Percentiles rank a stretch among this genome's conserved stretches.
Conservation (phyloP, 2,797 vertebrate genomes). For the Gadopsis marmoratus region DNA sequence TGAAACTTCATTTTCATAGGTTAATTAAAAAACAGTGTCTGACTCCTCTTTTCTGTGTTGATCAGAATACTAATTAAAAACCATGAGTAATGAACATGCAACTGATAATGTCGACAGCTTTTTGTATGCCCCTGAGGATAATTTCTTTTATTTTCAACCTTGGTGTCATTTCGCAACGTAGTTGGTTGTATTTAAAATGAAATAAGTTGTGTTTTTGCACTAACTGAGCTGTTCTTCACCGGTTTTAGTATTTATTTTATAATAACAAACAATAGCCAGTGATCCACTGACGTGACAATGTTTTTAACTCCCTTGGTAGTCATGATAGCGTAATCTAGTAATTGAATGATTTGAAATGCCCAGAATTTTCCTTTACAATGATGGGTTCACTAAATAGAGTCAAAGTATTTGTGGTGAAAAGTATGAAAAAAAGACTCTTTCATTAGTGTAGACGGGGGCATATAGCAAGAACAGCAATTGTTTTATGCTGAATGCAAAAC, state of each 20-base stretch:
- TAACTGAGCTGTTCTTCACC: background rate
- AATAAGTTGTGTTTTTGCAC: background rate
- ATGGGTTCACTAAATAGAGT: background rate
- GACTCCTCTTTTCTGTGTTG: slow-evolving; percentile 73
- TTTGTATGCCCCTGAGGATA: slow-evolving; percentile 31
- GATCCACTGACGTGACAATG: background rate
- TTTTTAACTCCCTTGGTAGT: background rate
- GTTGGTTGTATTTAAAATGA: slow-evolving; percentile 26
- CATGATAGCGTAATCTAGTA: background rate
- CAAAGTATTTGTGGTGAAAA: slow-evolving; percentile 1
- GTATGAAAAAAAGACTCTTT: slow-evolving; percentile 1
- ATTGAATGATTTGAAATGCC: background rate
- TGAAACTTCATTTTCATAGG: slow-evolving; percentile 84
- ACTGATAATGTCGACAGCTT: slow-evolving; percentile 64
- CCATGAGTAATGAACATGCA: slow-evolving; percentile 65
- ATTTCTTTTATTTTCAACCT: slow-evolving; percentile 34
- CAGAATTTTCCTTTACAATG: background rate
- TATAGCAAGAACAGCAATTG: slow-evolving; percentile 9
- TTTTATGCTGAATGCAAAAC: slow-evolving; percentile 17
- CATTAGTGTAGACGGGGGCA: slow-evolving; percentile 3
- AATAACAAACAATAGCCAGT: background rate
- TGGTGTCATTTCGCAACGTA: slow-evolving; percentile 31
- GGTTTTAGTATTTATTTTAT: background rate
- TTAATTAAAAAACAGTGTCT: slow-evolving; percentile 85
- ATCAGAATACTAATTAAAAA: slow-evolving; percentile 82